Base-by-base conservation (phyloP, 1,140 invertebrate species). In the Mya arenaria region DNA sequence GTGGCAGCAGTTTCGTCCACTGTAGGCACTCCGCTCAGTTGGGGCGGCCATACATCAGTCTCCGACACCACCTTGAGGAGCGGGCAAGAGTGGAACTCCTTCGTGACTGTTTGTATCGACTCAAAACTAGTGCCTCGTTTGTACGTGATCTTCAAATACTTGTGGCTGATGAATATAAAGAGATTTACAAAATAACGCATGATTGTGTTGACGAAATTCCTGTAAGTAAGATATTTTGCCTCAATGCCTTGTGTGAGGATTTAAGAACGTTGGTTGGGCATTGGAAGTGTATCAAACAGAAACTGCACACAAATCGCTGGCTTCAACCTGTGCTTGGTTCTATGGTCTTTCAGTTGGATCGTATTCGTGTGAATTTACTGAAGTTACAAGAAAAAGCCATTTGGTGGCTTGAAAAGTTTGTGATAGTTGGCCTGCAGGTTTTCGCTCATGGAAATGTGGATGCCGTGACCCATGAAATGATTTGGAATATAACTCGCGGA, bases 241-340 rank as follows among this genome's bases (percentile, higher is more conserved):
- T 92, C 36, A 90, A 89, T 83, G 86, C 87, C 17, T 65, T 92
- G 6, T 92, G 91, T 88, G 92, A 92, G 60, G 92, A 92, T 71
- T 82, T 92, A 41, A 82, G 92, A 0, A 86, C 90, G 17, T 90
- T 91, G 68, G 87, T 90, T 2, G 90, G 88, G 44, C 90, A 91
- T 68, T 92, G 92, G 91, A 92, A 92, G 72, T 89, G 85, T 44
- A 89, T 92, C 48, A 91, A 91, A 74, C 91, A 92, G 71, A 82
- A 86, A 15, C 66, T 91, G 15, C 90, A 92, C 72, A 90, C 89
- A 3, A 88, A 86, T 66, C 84, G 84, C 28, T 92, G 90, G 90
- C 85, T 92, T 2, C 83, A 88, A 65, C 85, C 89, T 0, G 79
- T 86, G 32, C 63, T 90, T 1, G 88, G 90, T 6, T 74, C 83